Base-by-base conservation (phyloP, 2,113 vertebrate genomes). In the Sisor rabdophorus region DNA sequence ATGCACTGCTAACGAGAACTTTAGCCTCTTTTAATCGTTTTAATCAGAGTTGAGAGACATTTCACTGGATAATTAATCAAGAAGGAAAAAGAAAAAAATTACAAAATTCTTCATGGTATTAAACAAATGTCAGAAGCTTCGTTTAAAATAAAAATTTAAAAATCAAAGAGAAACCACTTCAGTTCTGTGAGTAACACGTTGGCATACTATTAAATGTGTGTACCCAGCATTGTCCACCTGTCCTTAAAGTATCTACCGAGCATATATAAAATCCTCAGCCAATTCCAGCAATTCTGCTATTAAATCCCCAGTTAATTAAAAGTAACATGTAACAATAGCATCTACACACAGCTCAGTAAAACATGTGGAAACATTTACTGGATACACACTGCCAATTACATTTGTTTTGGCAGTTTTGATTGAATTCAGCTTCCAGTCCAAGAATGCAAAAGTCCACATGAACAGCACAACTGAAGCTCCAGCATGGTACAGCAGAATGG, bases 51-150 rank as follows among this genome's bases (percentile, higher is more conserved):
- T 82, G 87, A 89, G 75, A 83, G 58, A 82, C 77, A 83, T 85
- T 84, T 85, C 89, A 88, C 82, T 89, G 86, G 89, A 88, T 88
- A 78, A 79, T 89, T 80, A 87, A 86, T 87, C 87, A 87, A 86
- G 83, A 86, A 48, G 32, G 58, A 30, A 22, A 24, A 44, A 44
- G 40, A 90, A 88, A 77, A 50, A 89, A 88, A 84, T 89, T 90
- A 91, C 89, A 92, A 92, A 91, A 81, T 86, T 85, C 84, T 90
- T 88, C 88, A 88, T 89, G 87, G 89, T 89, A 89, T 90, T 87
- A 92, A 91, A 92, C 90, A 87, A 86, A 91, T 85, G 88, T 92
- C 89, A 91, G 89, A 91, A 89, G 88, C 86, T 87, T 89, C 81
- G 89, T 73, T 91, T 88, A 88, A 89, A 91, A 69, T 11, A 59